These are phyloP conservation scores for Opisthocomus hoazin DNA, from an alignment of 2,113 vertebrate genomes.

Conservation along the genomic window DNA sequence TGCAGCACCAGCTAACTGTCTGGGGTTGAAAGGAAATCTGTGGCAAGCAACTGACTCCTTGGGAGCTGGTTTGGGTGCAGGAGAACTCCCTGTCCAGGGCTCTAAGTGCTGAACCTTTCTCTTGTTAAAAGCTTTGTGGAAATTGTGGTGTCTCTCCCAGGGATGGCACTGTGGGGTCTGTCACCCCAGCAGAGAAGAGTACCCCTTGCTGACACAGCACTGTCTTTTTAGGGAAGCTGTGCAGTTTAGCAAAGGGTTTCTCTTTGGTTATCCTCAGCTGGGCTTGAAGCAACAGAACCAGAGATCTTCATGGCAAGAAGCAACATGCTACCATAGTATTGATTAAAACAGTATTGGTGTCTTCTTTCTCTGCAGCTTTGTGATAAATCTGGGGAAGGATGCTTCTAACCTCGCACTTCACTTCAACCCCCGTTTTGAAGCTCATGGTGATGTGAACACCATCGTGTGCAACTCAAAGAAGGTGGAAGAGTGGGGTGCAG, in stretches of 20 bases:
- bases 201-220: neutral
- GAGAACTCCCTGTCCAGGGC: neutral
- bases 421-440: conserved; percentile 88
- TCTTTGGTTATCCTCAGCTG: neutral
- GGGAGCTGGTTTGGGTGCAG: neutral
- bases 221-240: neutral
- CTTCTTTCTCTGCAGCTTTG: conserved; percentile 75
- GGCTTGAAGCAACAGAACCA: neutral
- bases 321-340: neutral
- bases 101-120: neutral
- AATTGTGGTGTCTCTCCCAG: neutral
- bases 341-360: neutral
- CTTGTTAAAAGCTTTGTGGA: neutral
- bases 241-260: neutral
- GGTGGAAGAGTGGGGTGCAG: conserved; percentile 79
- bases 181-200: neutral
- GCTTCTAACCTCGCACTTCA: conserved; percentile 77
- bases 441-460: conserved; percentile 71
- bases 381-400: conserved; percentile 82
- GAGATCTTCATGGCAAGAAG: neutral
- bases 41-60: neutral
- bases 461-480: conserved; percentile 87
- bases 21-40: neutral
- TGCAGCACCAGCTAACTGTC: neutral
- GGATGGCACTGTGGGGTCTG: neutral